Evolutionary conservation across 2,888 invertebrate species (phyloP), one percentile per base, ranked within the genome.

Genomic region (Thalpophila matura): DNA sequence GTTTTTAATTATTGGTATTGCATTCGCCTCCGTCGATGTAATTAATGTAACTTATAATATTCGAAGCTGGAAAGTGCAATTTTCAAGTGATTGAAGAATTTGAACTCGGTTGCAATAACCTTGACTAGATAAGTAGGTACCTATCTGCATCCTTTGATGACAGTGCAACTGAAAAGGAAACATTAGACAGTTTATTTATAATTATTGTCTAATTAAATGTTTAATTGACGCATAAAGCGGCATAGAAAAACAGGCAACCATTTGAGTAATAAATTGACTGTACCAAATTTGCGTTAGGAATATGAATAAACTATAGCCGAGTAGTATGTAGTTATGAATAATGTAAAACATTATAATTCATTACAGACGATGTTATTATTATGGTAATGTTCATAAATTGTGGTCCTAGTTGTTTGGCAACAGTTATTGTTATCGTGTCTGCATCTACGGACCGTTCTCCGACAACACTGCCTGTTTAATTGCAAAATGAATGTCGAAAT

Each of bases 401-500:
- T 61, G 55, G 61, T 58, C 53, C 63, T 51, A 55, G 61, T 56
- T 53, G 59, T 77, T 77, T 55, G 62, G 55, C 50, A 63, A 74
- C 58, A 42, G 51, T 62, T 54, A 51, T 61, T 57, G 47, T 68
- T 74, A 71, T 74, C 68, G 29, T 73, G 57, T 63, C 56, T 63
- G 40, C 59, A 67, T 73, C 68, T 73, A 56, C 33, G 35, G 45
- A 42, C 80, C 74, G 63, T 82, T 82, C 75, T 76, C 68, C 68
- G 66, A 70, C 57, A 58, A 69, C 75, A 70, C 74, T 79, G 60
- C 79, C 81, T 77, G 80, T 85, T 83, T 81, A 80, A 86, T 86
- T 87, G 76, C 84, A 81, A 87, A 87, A 86, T 74, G 74, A 76
- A 85, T 88, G 80, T 82, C 77, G 86, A 87, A 89, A 88, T 87